phyloP scores from a whole-genome alignment of 2,113 vertebrate species.

The Numida meleagris region DNA sequence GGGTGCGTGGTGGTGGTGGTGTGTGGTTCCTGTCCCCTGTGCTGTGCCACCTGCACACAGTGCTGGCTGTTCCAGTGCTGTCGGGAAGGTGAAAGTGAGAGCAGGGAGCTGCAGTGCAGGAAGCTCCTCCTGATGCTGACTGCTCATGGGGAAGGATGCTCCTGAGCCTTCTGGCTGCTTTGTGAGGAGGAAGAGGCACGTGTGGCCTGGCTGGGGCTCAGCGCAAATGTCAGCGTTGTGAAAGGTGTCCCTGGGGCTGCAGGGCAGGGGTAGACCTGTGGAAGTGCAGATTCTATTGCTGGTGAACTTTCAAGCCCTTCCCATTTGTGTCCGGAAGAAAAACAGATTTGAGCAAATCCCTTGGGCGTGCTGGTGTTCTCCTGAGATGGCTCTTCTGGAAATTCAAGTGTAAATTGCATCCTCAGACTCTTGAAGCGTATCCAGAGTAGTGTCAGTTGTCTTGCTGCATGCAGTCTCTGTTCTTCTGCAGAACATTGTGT shows the following conservation, averaged over 20 bases:
- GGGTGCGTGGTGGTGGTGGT: background rate
- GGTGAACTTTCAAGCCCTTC: background rate
- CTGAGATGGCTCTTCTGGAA: background rate
- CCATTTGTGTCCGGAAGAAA: fast-evolving
- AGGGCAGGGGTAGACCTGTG: background rate
- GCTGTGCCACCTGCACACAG: fast-evolving
- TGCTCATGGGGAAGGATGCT: background rate
- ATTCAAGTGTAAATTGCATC: background rate
- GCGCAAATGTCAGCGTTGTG: fast-evolving
- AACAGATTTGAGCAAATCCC: background rate
- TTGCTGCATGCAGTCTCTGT: background rate
- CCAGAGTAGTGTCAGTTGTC: background rate
- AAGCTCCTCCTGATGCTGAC: background rate
- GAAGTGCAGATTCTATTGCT: background rate
- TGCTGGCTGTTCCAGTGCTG: fast-evolving
- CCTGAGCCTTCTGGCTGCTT: fast-evolving
- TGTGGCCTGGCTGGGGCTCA: background rate
- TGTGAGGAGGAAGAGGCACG: fast-evolving
- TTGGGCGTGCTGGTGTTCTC: background rate
- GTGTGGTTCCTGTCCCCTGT: background rate
- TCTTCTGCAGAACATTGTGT: constrained; percentile 87
- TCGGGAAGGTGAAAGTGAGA: background rate
- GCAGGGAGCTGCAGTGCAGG: background rate
- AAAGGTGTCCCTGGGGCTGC: background rate
- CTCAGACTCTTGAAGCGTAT: background rate